A percentile compares a stretch with the other conserved stretches of the same genome.
Evolutionary conservation across 2,797 vertebrate species (phyloP).

Genomic region (Semotilus atromaculatus): DNA sequence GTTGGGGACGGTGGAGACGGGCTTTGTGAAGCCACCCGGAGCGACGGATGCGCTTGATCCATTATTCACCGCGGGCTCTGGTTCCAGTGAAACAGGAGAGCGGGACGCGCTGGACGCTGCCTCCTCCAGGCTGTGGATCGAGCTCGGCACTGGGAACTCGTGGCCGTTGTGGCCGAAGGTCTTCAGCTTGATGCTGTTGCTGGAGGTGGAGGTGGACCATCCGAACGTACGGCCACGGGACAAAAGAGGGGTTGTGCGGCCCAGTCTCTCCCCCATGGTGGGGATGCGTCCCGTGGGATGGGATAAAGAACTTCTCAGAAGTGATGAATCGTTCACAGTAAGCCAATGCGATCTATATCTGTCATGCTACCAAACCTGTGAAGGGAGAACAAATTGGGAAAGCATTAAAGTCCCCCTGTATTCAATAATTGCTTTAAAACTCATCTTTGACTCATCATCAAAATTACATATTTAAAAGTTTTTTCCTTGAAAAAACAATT

Average conservation of each 20-base stretch:
- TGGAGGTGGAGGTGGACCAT: conserved; percentile 62
- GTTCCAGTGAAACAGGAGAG: conserved; percentile 82
- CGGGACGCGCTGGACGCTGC: conserved; percentile 61
- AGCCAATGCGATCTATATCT: background rate
- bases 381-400: conserved; percentile 2
- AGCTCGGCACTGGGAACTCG: conserved; percentile 61
- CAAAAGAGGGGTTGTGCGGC: conserved; percentile 69
- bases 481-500: no score
- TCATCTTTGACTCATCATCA: no score
- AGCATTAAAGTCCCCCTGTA: background rate
- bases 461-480: no score
- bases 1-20: conserved; percentile 61
- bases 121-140: conserved; percentile 51
- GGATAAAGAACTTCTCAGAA: background rate
- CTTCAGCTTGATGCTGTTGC: conserved; percentile 65
- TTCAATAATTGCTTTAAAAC: no score
- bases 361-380: conserved; percentile 29
- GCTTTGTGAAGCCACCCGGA: conserved; percentile 65
- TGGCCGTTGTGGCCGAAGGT: conserved; percentile 70
- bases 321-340: background rate
- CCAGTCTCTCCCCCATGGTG: conserved; percentile 71
- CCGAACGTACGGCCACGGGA: conserved; percentile 68
- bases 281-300: no score
- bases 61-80: conserved; percentile 78
- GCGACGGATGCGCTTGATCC: conserved; percentile 75